These are phyloP conservation scores for Prionailurus viverrinus DNA, from an alignment of 2,113 vertebrate genomes.

Conservation along the genomic window DNA sequence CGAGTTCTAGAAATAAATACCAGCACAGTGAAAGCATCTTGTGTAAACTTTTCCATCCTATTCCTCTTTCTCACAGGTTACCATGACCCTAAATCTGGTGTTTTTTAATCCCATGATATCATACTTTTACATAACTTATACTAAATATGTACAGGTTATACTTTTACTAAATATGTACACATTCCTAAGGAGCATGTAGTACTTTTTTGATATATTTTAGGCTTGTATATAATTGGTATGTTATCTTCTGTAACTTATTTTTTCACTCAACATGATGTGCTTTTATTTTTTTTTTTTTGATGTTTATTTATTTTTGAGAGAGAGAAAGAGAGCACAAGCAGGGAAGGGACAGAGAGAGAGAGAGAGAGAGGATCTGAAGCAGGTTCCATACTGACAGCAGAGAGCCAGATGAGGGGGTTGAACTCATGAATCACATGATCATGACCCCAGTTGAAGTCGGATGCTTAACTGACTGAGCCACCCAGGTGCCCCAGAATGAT, in stretches of 20 bases:
- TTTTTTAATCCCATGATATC: not conserved
- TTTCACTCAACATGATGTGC: not conserved
- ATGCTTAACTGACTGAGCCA: not conserved
- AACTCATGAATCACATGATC: not conserved
- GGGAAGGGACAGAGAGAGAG: not conserved
- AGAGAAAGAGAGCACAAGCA: not conserved
- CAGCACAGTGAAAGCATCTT: not conserved
- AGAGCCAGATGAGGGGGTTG: not conserved
- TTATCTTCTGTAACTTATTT: not conserved
- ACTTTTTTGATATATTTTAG: not conserved
- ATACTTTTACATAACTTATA: not conserved
- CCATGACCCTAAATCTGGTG: not conserved
- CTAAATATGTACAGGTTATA: not conserved
- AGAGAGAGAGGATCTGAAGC: not conserved
- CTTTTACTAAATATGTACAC: conserved; percentile 5
- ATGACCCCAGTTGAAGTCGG: not conserved
- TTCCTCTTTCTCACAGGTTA: not conserved
- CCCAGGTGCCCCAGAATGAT: not conserved
- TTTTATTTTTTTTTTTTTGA: not conserved
- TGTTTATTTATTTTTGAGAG: not conserved
- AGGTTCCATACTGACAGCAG: not conserved
- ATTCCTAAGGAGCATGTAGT: not conserved
- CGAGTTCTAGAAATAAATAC: not conserved
- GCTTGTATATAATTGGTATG: not conserved
- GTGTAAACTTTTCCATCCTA: not conserved